Conservation (phyloP, 2,888 invertebrate genomes). For the Daptonema setosum region DNA sequence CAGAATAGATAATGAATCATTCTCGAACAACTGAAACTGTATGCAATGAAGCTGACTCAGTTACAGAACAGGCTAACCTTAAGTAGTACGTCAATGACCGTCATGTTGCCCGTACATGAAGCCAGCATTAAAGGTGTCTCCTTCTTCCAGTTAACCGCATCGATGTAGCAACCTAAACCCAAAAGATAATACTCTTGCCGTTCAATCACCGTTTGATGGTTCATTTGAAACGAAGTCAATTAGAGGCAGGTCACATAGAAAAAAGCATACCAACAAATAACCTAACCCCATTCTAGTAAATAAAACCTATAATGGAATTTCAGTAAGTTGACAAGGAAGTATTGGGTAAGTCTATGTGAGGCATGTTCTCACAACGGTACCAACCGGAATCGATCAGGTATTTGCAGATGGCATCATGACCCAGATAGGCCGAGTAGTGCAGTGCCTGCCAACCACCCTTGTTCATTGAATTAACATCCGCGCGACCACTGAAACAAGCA, state of each 20-base stretch:
- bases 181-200: background rate
- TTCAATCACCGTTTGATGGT: too few relatives aligned
- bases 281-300: background rate
- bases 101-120: constrained; percentile 32
- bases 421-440: constrained; percentile 80
- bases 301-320: background rate
- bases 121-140: constrained; percentile 31
- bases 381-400: constrained; percentile 43
- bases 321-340: too few relatives aligned
- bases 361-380: too few relatives aligned
- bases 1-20: too few relatives aligned
- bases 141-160: background rate
- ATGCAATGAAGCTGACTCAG: background rate
- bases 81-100: constrained; percentile 26
- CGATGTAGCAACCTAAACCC: background rate
- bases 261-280: too few relatives aligned
- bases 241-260: too few relatives aligned
- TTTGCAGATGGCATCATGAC: constrained; percentile 58
- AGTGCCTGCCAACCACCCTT: constrained; percentile 89
- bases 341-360: too few relatives aligned
- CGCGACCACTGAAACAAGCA: background rate
- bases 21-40: too few relatives aligned
- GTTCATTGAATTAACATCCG: constrained; percentile 33
- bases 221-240: too few relatives aligned
- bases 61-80: background rate